Percentiles rank a stretch among this genome's conserved stretches.
Conservation (phyloP, 1,140 invertebrate species). For the Macrotrachela quadricornifera region DNA sequence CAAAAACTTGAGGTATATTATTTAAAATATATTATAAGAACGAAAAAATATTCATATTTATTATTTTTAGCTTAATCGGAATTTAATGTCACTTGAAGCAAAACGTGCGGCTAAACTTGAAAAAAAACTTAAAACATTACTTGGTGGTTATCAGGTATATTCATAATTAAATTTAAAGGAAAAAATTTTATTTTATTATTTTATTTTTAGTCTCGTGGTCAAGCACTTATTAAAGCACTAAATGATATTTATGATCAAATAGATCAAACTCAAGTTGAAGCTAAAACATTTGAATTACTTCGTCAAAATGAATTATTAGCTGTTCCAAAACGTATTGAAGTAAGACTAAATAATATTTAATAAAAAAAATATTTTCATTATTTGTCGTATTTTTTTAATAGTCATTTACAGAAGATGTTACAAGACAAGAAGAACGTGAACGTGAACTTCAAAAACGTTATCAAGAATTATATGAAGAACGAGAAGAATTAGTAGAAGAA, state of each 20-base stretch:
- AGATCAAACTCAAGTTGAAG: slow-evolving; percentile 63
- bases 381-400: too few relatives aligned
- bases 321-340: slow-evolving; percentile 63
- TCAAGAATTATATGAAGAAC: too few relatives aligned
- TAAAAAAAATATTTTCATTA: not conserved
- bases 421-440: slow-evolving; percentile 68
- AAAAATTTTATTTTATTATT: too few relatives aligned
- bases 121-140: slow-evolving; percentile 80
- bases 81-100: slow-evolving; percentile 78
- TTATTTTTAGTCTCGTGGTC: slow-evolving; percentile 52
- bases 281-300: slow-evolving; percentile 74
- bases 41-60: too few relatives aligned
- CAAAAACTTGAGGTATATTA: slow-evolving; percentile 66
- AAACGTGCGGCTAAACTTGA: slow-evolving; percentile 90
- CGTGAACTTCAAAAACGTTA: slow-evolving; percentile 59
- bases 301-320: slow-evolving; percentile 69
- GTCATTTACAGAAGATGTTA: slow-evolving; percentile 73
- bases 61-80: too few relatives aligned
- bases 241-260: slow-evolving; percentile 67
- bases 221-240: slow-evolving; percentile 65
- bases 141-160: slow-evolving; percentile 83
- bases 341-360: too few relatives aligned
- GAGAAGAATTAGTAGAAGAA: too few relatives aligned
- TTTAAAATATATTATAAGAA: too few relatives aligned
- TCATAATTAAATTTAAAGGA: too few relatives aligned